Evolutionary conservation across 1,140 invertebrate species (phyloP), one percentile per base, ranked within the genome.

Genomic region (Scaptomyza pallida): DNA sequence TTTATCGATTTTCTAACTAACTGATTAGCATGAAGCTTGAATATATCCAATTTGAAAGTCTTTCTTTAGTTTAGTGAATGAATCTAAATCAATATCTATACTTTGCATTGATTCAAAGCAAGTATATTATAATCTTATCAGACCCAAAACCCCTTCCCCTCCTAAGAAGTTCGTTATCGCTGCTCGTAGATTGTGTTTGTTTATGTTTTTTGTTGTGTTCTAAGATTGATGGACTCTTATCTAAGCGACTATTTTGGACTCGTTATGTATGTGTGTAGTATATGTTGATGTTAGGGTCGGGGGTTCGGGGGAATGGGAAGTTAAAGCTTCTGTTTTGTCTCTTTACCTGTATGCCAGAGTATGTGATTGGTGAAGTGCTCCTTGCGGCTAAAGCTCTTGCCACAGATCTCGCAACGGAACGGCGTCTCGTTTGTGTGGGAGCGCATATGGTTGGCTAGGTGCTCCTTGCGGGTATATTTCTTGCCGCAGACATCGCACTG

Each of bases 321-420:
- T 51, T n/a, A n/a, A n/a, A n/a, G 51, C n/a, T 70, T 64, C 61
- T 56, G 75, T 85, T 72, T 89, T 82, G 70, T 86, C 83, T 88
- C 82, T 88, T 88, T 92, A 93, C 93, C 93, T 70, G 95, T 96
- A 90, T 96, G 95, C 94, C 95, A 96, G 93, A 96, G 94, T 91
- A 96, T 95, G 93, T 96, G 95, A 93, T 96, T 96, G 93, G 95
- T 96, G 92, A 96, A 95, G 91, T 96, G 95, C 92, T 96, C 95
- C 92, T 96, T 96, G 88, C 96, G 94, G 50, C 96, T 97, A 92
- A 97, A 97, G 41, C 95, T 95, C 92, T 97, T 97, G 89, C 95
- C 95, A 92, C 97, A 98, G 90, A 96, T 95, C 91, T 96, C 95
- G 92, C 95, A 96, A 76, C 95, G 93, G 92, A 95, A 95, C 62